These are phyloP conservation scores for Polyploca ridens DNA, from an alignment of 2,888 invertebrate genomes.

Conservation along the genomic window DNA sequence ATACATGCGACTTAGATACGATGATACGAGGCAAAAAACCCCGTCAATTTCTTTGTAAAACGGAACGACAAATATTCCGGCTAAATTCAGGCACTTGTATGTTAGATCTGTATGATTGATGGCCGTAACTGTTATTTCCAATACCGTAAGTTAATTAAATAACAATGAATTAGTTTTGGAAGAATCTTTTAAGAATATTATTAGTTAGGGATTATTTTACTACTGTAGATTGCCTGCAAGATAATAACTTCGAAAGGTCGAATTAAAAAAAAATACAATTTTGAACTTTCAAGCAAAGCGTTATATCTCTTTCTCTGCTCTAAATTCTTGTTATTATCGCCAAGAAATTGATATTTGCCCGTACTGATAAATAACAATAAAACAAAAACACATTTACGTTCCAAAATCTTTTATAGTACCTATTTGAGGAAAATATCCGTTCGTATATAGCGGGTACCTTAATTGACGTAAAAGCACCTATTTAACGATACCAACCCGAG, in stretches of 20 bases:
- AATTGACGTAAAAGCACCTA: conserved; percentile 7
- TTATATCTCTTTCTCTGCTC: too few species aligned
- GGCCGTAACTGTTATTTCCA: conserved; percentile 10
- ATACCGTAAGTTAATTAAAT: conserved; percentile 8
- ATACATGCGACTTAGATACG: neutral
- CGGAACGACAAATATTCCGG: neutral
- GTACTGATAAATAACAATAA: conserved; percentile 2
- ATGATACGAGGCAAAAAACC: conserved; percentile 3
- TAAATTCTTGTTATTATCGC: neutral
- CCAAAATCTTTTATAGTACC: neutral
- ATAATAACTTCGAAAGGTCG: too few species aligned
- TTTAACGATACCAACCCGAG: conserved; percentile 3
- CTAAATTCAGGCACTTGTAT: neutral
- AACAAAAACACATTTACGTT: conserved; percentile 9
- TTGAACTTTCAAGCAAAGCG: too few species aligned
- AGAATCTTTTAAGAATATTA: neutral
- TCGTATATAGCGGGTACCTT: neutral
- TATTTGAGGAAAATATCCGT: conserved; percentile 1
- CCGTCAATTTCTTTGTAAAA: conserved; percentile 10
- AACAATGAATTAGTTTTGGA: neutral
- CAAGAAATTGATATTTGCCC: neutral
- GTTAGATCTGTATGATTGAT: conserved; percentile 12
- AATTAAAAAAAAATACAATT: too few species aligned
- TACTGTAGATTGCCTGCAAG: too few species aligned
- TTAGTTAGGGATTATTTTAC: neutral